Evolutionary conservation across 1,140 invertebrate species (phyloP).

Genomic region (Aphaenogaster floridana): DNA sequence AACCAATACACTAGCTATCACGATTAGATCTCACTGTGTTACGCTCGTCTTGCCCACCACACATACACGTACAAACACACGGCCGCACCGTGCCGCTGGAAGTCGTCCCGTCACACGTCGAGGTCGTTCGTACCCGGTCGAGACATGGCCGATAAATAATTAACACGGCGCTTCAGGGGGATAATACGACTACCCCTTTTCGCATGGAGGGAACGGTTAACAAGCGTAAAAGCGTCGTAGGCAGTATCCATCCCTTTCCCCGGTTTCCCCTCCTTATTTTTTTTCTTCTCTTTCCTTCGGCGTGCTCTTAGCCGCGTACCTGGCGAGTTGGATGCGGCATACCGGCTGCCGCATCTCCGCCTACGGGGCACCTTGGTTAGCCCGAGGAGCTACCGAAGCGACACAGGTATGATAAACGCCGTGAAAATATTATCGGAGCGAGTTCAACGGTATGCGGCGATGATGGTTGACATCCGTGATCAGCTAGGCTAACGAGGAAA

Average conservation of each 20-base stretch:
- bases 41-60: conserved; percentile 48
- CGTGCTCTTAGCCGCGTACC: conserved; percentile 71
- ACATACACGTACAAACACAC: not conserved
- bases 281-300: conserved; percentile 56
- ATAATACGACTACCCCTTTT: conserved; percentile 56
- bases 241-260: conserved; percentile 13
- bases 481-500: conserved; percentile 45
- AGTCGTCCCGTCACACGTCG: conserved; percentile 47
- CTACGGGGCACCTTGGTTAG: conserved; percentile 48
- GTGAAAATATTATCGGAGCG: conserved; percentile 48
- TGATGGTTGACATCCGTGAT: conserved; percentile 49
- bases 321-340: conserved; percentile 65
- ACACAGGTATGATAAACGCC: conserved; percentile 48
- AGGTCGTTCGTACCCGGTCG: conserved; percentile 43
- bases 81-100: conserved; percentile 12
- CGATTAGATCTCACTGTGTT: conserved; percentile 58
- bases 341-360: not conserved
- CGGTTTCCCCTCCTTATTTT: not conserved
- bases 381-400: conserved; percentile 34
- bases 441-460: conserved; percentile 28
- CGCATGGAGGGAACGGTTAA: conserved; percentile 61
- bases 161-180: conserved; percentile 52
- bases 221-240: conserved; percentile 73
- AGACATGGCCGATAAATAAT: conserved; percentile 73
- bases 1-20: conserved; percentile 46